Evolutionary conservation across 2,113 vertebrate species (phyloP).

Genomic region (Eolophus roseicapilla): DNA sequence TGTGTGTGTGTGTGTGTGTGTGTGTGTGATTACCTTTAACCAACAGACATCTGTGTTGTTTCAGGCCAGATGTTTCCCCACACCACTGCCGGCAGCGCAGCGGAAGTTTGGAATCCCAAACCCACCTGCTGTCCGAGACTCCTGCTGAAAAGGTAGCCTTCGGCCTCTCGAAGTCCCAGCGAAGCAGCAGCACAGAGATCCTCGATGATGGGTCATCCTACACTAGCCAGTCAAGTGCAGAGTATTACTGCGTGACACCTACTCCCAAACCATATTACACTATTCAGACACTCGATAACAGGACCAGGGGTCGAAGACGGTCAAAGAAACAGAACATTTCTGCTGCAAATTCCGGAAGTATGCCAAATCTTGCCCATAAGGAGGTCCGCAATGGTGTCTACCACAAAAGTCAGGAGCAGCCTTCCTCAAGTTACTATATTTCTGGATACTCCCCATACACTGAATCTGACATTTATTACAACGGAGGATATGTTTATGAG

Average conservation of each 20-base stretch:
- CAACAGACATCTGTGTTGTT: not conserved
- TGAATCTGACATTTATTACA: conserved; percentile 80
- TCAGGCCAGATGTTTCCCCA: conserved; percentile 79
- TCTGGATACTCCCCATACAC: conserved; percentile 79
- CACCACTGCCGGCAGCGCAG: conserved; percentile 89
- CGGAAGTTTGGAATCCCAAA: conserved; percentile 93
- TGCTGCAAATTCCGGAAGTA: conserved; percentile 87
- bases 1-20: fast-evolving
- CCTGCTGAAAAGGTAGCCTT: conserved; percentile 73
- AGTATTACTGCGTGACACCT: conserved; percentile 78
- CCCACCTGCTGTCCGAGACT: conserved; percentile 76
- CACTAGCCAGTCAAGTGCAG: conserved; percentile 94
- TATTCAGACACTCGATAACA: conserved; percentile 79
- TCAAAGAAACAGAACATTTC: conserved; percentile 84
- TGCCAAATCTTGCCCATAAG: conserved; percentile 92
- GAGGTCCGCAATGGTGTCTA: conserved; percentile 78
- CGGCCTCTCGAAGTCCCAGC: conserved; percentile 76
- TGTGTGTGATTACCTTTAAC: not conserved
- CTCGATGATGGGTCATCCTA: conserved; percentile 94
- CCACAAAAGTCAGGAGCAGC: conserved; percentile 74
- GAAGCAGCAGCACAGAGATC: conserved; percentile 94
- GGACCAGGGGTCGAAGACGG: conserved; percentile 80
- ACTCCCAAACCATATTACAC: conserved; percentile 70
- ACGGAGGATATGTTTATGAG: conserved; percentile 82
- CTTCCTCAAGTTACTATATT: conserved; percentile 86